Percentiles rank a stretch among this genome's conserved stretches.
phyloP scores from a whole-genome alignment of 2,113 vertebrate genomes.

The Misgurnus mizolepis region DNA sequence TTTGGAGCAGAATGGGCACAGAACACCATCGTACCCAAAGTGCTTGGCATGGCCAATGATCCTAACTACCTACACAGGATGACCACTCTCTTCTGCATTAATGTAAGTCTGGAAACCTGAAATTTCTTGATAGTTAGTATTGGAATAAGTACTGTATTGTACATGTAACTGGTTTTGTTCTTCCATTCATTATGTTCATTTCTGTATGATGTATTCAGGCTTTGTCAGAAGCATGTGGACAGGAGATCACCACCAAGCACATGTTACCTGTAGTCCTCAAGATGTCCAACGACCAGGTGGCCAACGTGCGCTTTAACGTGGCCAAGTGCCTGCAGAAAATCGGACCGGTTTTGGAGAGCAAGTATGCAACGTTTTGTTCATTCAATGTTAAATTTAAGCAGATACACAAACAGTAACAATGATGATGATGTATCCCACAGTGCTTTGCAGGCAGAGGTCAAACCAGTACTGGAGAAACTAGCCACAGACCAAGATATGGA shows the following conservation, averaged over 20 bases:
- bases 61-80: conserved; percentile 91
- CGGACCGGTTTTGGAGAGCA: conserved; percentile 82
- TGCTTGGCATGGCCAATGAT: conserved; percentile 88
- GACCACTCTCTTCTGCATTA: conserved; percentile 92
- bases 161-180: no score
- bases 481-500: conserved; percentile 87
- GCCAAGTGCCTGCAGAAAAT: conserved; percentile 92
- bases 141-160: no score
- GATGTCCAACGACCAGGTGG: conserved; percentile 91
- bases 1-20: conserved; percentile 91
- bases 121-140: background rate
- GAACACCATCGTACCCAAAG: conserved; percentile 88
- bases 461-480: conserved; percentile 84
- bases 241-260: conserved; percentile 90
- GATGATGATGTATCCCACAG: conserved; percentile 60
- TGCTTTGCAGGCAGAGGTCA: conserved; percentile 85
- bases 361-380: conserved; percentile 62
- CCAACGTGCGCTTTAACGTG: conserved; percentile 91
- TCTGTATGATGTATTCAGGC: conserved; percentile 71
- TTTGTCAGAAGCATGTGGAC: conserved; percentile 84
- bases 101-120: conserved; percentile 73
- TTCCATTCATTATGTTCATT: background rate
- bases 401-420: background rate
- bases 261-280: conserved; percentile 89
- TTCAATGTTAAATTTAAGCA: conserved; percentile 31